Base-by-base conservation (phyloP, 2,113 vertebrate genomes). In the Acanthochromis polyacanthus region DNA sequence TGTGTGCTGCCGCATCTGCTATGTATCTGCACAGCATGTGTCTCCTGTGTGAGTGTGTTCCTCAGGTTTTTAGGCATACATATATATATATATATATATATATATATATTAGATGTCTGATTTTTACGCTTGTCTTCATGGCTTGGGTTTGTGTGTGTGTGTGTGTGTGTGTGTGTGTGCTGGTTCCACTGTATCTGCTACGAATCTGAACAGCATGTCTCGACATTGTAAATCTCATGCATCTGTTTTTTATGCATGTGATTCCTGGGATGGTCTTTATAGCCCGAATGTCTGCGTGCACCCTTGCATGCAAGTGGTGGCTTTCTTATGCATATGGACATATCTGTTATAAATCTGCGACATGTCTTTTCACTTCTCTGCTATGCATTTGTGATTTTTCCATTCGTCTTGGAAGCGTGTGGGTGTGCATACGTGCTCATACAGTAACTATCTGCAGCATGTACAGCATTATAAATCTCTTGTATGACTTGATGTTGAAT, bases 11-110 rank as follows among this genome's bases (percentile, higher is more conserved):
- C 25, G 10, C 88, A 80, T 85, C 82, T 85, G 68, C 46, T 64
- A n/a, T 61, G 19, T 71, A 82, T 81, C 80, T 82, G 60, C 83
- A 61, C 74, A 79, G 68, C 78, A 71, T 88, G 73, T 36, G 45
- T 52, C 65, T 58, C 36, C 58, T 58, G 40, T 76, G 51, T 16
- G 25, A 36, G 71, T 52, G 50, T 58, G 45, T 73, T 70, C 48
- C 51, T 52, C 4, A 17, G 60, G 69, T 71, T 71, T 80, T 64
- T 38, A 78, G 52, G 32, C 57, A 36, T 55, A 32, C 6, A 17
- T 28, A 40, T 73, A 25, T 72, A 7, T 72, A 75, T 84, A 45
- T 63, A 32, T 10, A 17, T 28, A 32, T 10, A 17, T 28, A 40
- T 73, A 25, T 72, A 7, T 72, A 75, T 84, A 45, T 63, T 68